Evolutionary conservation across 1,140 invertebrate species (phyloP).

Genomic region (Aphelinus atriplicis): DNA sequence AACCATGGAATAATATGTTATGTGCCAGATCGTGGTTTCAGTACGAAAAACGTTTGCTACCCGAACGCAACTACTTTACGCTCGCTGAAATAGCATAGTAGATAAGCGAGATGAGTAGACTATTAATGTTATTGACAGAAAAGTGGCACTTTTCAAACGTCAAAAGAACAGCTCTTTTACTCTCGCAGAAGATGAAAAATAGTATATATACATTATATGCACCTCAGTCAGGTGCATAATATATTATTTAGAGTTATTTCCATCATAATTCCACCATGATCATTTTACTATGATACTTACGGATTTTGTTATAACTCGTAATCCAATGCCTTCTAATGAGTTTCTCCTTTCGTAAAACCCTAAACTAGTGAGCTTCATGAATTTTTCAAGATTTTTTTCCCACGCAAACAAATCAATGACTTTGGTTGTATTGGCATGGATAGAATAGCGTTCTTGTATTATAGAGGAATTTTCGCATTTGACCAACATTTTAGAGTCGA

Average conservation of each 20-base stretch:
- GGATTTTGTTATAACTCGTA: neutral
- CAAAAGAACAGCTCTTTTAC: neutral
- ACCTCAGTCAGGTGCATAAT: neutral
- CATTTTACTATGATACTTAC: too few species aligned
- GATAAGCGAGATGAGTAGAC: too few species aligned
- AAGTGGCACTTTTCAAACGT: neutral
- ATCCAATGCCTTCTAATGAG: neutral
- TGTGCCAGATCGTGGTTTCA: too few species aligned
- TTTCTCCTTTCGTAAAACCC: neutral
- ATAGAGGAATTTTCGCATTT: neutral
- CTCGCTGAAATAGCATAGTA: too few species aligned
- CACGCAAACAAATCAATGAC: neutral
- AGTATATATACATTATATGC: neutral
- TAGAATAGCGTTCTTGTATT: neutral
- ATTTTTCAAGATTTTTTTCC: neutral
- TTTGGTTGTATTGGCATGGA: neutral
- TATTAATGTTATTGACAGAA: too few species aligned
- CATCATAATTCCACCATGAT: neutral
- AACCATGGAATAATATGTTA: too few species aligned
- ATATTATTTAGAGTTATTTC: neutral
- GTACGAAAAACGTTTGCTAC: too few species aligned
- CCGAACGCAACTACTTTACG: too few species aligned
- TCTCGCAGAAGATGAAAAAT: neutral
- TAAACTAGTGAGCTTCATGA: neutral
- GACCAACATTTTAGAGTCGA: neutral